phyloP scores from a whole-genome alignment of 2,797 vertebrate species.

The Cossypha niveicapilla region DNA sequence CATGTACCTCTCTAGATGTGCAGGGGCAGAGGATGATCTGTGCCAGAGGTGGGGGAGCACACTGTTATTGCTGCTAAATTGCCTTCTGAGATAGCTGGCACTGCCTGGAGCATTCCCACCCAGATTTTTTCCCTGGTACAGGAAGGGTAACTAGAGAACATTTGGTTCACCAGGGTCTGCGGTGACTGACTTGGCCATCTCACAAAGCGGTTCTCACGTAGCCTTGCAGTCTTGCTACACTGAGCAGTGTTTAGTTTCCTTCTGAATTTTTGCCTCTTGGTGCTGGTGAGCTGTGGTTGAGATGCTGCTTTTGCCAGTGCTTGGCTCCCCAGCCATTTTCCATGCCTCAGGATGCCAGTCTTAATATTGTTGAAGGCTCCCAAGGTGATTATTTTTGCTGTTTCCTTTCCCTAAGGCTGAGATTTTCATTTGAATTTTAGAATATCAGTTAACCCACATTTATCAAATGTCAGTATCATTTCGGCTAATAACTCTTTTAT shows the following conservation, averaged over 20 bases:
- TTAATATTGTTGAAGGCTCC: constrained; percentile 3
- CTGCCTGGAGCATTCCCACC: not conserved
- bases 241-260: not conserved
- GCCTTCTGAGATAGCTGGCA: not conserved
- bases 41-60: accelerated
- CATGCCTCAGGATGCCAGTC: not conserved
- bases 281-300: not conserved
- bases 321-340: not conserved
- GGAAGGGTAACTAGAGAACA: not conserved
- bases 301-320: not conserved
- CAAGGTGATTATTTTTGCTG: not conserved
- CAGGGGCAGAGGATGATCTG: not conserved
- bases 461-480: not conserved
- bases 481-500: not conserved
- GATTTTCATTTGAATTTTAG: not conserved
- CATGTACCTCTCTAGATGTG: not conserved
- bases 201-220: not conserved
- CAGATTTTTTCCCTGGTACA: not conserved
- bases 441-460: not conserved
- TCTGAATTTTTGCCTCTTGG: not conserved
- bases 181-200: too few species aligned
- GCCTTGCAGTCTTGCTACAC: not conserved
- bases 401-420: not conserved
- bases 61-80: not conserved
- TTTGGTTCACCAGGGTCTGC: not conserved